Base-by-base conservation (phyloP, 1,140 invertebrate species). In the Polypedilum pembai region DNA sequence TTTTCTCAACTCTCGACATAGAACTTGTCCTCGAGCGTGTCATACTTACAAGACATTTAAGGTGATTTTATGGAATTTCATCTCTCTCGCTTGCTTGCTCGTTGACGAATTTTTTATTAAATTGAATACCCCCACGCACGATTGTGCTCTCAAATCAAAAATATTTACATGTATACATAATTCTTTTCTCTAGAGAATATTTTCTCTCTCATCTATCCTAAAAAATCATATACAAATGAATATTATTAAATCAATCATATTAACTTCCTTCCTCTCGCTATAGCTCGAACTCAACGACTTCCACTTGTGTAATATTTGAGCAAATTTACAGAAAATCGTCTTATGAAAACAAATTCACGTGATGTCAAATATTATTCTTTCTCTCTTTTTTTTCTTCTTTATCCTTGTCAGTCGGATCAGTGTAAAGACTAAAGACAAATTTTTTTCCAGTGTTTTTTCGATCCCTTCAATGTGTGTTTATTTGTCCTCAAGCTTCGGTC, bases 341-440 rank as follows among this genome's bases (percentile, higher is more conserved):
- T 56, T 56, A 56, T 56, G 45, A 56, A 56, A 56, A 56, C 45
- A 56, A 56, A 56, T 56, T 56, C 45, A 56, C 45, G 45, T 56
- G 45, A 56, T 56, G 45, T 15, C 45, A 56, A 56, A 56, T 56
- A 56, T 56, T 56, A 12, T 56, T 56, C 45, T 56, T 56, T 56
- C 45, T 33, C 5, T 33, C 24, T 33, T 5, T 33, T 33, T 5
- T 33, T 33, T 33, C 5, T 33, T 33, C 5, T 33, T 33, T 33
- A 33, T 33, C 24, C 24, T 56, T 56, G 45, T 56, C 45, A 12
- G 45, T 56, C 45, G 45, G 45, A 56, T 56, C 45, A 56, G n/a
- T 56, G 45, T 56, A 56, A 56, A 56, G 45, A 56, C 45, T 56
- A 15, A 56, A 56, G 45, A 56, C 45, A n/a, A 15, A 15, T 33